phyloP scores from a whole-genome alignment of 2,797 vertebrate species.

The Bradypus variegatus region DNA sequence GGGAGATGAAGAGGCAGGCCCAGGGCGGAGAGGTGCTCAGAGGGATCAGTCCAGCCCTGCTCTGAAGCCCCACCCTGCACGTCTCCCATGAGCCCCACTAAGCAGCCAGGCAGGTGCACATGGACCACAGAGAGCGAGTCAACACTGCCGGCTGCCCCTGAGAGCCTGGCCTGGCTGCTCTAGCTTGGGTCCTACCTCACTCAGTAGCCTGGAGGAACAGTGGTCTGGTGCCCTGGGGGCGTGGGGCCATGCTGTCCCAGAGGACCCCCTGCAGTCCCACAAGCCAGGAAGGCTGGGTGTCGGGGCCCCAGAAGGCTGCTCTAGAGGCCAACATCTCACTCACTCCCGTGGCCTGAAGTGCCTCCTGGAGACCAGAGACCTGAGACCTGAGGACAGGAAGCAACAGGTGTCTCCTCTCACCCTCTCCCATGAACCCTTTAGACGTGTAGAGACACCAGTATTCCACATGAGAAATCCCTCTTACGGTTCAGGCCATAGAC shows the following conservation, averaged over 20 bases:
- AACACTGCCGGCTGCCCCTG: background rate
- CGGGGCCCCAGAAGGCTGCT: background rate
- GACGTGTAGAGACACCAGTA: background rate
- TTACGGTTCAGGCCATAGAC: background rate
- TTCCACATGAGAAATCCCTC: background rate
- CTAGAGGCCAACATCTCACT: background rate
- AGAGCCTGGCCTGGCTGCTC: background rate
- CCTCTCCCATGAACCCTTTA: background rate
- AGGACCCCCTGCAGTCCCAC: too few species aligned
- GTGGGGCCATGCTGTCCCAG: background rate
- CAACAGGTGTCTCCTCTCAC: background rate
- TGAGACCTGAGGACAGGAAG: background rate
- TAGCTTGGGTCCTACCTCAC: background rate
- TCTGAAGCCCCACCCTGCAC: fast-evolving
- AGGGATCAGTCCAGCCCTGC: background rate
- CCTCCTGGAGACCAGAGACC: background rate
- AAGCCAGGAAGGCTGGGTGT: background rate
- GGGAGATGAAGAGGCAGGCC: background rate
- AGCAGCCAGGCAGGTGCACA: background rate
- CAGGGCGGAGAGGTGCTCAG: background rate
- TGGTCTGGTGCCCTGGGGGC: too few species aligned
- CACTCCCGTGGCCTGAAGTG: background rate
- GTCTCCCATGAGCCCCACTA: background rate
- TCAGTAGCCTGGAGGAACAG: background rate
- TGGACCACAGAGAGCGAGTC: fast-evolving